Evolutionary conservation across 2,888 invertebrate genomes (phyloP).

Genomic region (Eupeodes latifasciatus): DNA sequence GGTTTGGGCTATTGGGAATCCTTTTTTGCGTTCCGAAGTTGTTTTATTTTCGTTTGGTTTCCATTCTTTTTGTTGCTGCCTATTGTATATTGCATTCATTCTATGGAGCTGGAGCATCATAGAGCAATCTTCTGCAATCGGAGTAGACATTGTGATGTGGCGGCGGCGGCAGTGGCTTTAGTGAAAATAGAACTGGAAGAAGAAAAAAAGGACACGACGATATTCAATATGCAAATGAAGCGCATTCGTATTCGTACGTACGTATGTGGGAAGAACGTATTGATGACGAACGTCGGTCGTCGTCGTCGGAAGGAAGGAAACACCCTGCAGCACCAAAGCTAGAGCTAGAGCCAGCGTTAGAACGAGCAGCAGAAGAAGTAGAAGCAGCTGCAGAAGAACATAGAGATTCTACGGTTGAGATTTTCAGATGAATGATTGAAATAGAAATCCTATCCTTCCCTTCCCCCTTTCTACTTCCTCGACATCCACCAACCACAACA

Average conservation of each 20-base stretch:
- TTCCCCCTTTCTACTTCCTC: neutral
- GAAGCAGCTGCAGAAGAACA: conserved; percentile 42
- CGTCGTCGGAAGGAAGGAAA: conserved; percentile 20
- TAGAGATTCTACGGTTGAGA: conserved; percentile 14
- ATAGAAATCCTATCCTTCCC: conserved; percentile 1
- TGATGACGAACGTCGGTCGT: neutral
- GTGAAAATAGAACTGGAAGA: neutral
- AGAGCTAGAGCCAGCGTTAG: neutral
- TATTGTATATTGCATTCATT: conserved; percentile 25
- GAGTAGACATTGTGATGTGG: conserved; percentile 34
- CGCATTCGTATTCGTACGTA: neutral
- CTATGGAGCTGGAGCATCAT: conserved; percentile 1
- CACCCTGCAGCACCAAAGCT: neutral
- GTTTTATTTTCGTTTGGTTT: neutral
- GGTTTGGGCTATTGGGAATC: conserved; percentile 48
- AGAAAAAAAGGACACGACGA: conserved; percentile 28
- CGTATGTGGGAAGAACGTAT: neutral
- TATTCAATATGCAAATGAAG: conserved; percentile 68
- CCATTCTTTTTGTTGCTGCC: neutral
- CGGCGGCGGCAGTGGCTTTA: neutral
- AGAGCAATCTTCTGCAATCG: conserved; percentile 50
- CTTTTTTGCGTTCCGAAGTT: conserved; percentile 23
- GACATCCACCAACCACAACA: too few relatives aligned
- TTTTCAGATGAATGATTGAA: conserved; percentile 54
- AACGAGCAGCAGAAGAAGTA: neutral